Percentiles rank a stretch among this genome's conserved stretches.
Evolutionary conservation across 2,888 invertebrate species (phyloP).

Genomic region (Calliopum simillimum): DNA sequence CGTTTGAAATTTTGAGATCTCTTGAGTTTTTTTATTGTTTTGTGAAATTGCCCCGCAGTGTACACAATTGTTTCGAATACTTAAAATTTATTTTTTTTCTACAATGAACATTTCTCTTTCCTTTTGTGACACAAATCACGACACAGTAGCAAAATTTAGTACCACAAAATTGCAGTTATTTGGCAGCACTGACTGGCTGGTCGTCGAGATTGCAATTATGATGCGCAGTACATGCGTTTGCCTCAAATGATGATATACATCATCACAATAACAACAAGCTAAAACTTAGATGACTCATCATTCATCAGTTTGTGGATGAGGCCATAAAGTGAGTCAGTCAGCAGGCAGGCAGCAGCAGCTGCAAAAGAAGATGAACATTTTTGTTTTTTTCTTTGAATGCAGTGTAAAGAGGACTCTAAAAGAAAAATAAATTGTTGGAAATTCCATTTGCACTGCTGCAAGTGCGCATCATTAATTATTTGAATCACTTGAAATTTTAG

Average conservation of each 20-base stretch:
- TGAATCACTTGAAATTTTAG: background rate
- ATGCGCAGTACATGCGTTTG: constrained; percentile 1
- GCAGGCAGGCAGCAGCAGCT: background rate
- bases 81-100: too few species aligned
- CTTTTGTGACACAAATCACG: too few species aligned
- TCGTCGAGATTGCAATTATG: background rate
- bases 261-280: constrained; percentile 4
- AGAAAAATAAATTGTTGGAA: background rate
- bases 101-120: too few species aligned
- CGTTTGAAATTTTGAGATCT: too few species aligned
- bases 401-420: background rate
- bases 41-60: too few species aligned
- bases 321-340: background rate
- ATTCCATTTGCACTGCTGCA: background rate
- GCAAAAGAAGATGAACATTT: background rate
- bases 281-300: background rate
- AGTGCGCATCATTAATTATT: constrained; percentile 8
- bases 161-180: constrained; percentile 4
- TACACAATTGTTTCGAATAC: too few species aligned
- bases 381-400: too few species aligned
- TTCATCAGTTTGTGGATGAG: background rate
- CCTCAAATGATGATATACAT: background rate
- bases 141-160: constrained; percentile 5
- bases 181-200: constrained; percentile 7
- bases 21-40: too few species aligned